These are phyloP conservation scores for Porites divaricata DNA, from an alignment of 92 coral and sea anemone genomes.

Conservation along the genomic window DNA sequence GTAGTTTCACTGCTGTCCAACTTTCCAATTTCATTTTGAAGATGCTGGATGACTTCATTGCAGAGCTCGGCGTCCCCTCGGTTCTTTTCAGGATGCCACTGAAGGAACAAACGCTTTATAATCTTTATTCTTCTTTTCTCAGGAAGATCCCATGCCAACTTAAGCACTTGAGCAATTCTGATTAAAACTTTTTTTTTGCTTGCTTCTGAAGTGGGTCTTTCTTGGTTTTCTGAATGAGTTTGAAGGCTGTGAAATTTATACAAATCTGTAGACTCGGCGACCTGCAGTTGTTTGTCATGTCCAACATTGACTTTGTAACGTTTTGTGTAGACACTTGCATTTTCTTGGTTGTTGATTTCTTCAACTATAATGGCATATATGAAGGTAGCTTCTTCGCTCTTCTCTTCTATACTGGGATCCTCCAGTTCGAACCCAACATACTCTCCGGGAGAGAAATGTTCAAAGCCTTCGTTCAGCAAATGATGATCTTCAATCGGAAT, in stretches of 20 bases:
- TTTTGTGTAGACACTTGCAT: conserved; percentile 2
- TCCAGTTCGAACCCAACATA: conserved; percentile 64
- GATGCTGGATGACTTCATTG: conserved; percentile 65
- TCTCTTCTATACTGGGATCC: conserved; percentile 48
- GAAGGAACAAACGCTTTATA: conserved; percentile 75
- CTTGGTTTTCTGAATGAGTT: conserved; percentile 12
- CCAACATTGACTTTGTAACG: conserved; percentile 68
- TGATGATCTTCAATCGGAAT: conserved; percentile 69
- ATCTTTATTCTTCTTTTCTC: conserved; percentile 62
- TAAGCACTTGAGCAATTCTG: conserved; percentile 61
- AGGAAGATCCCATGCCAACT: conserved; percentile 77
- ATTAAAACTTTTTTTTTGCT: conserved; percentile 53
- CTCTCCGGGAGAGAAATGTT: conserved; percentile 57
- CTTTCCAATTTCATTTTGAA: conserved; percentile 73
- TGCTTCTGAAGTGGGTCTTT: conserved; percentile 14
- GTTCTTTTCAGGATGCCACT: conserved; percentile 92
- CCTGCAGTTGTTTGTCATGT: conserved; percentile 40
- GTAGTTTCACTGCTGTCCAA: conserved; percentile 35
- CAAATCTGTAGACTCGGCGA: conserved; percentile 51
- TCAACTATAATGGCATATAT: conserved; percentile 67
- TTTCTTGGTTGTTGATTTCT: conserved; percentile 25
- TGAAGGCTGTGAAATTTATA: conserved; percentile 60
- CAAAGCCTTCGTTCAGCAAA: conserved; percentile 58
- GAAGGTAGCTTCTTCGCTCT: conserved; percentile 54
- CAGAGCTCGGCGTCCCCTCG: conserved; percentile 71